These are phyloP conservation scores for Ylistrum balloti DNA, from an alignment of 1,140 invertebrate species.

Conservation along the genomic window DNA sequence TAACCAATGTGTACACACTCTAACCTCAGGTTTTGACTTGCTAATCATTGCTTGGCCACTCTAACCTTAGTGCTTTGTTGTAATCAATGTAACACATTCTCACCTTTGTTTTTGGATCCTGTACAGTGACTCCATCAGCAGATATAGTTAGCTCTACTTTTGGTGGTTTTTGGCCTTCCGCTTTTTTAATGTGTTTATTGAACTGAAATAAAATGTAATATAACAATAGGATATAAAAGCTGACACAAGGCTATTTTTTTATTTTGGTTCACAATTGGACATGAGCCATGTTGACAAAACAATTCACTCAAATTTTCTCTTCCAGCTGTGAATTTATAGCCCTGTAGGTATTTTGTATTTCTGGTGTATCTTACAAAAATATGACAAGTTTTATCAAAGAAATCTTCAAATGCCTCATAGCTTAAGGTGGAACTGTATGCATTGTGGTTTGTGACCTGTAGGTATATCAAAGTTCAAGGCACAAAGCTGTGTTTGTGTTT, in stretches of 20 bases:
- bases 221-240: background rate
- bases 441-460: background rate
- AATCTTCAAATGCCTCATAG: background rate
- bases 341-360: background rate
- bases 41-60: too few relatives aligned
- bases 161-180: slow-evolving; percentile 95
- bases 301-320: background rate
- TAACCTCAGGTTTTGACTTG: too few relatives aligned
- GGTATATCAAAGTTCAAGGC: background rate
- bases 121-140: slow-evolving; percentile 96
- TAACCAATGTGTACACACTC: too few relatives aligned
- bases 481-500: too few relatives aligned
- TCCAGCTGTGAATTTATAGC: background rate
- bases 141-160: slow-evolving; percentile 96
- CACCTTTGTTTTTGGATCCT: slow-evolving; percentile 89
- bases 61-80: too few relatives aligned
- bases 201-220: slow-evolving; percentile 85
- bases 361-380: background rate
- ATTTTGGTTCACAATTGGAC: too few relatives aligned
- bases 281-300: background rate
- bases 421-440: background rate
- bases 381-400: slow-evolving; percentile 6
- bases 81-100: too few relatives aligned
- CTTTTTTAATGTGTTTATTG: slow-evolving; percentile 95
- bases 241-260: too few relatives aligned